Conservation (phyloP, 2,888 invertebrate genomes). For the Sericinus montela region DNA sequence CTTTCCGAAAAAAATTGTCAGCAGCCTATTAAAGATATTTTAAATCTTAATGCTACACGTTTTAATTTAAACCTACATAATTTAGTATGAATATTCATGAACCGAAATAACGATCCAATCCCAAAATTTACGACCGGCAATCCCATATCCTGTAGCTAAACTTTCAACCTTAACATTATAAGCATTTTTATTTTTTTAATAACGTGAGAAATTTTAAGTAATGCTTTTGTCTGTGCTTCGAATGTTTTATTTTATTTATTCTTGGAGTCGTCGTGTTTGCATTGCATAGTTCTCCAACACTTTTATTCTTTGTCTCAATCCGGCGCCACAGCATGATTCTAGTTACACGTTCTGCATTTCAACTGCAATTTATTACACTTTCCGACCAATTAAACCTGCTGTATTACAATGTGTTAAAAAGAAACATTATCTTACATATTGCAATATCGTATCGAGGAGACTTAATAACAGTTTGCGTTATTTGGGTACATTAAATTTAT, state of each 20-base stretch:
- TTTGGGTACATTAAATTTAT: conserved; percentile 9
- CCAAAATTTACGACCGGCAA: conserved; percentile 17
- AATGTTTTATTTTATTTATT: conserved; percentile 12
- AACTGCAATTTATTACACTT: conserved; percentile 16
- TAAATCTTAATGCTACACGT: no score
- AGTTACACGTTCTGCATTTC: conserved; percentile 12
- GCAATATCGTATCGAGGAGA: conserved; percentile 4
- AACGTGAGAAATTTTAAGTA: conserved; percentile 7
- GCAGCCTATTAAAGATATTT: neutral
- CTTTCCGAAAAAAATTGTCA: no score
- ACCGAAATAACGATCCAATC: conserved; percentile 7
- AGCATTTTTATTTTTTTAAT: conserved; percentile 5
- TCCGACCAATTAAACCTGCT: conserved; percentile 18
- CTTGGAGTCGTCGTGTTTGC: conserved; percentile 5
- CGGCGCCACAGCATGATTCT: conserved; percentile 11
- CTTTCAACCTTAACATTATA: conserved; percentile 8
- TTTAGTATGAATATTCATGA: neutral
- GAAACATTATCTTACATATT: conserved; percentile 15
- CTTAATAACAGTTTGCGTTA: conserved; percentile 9
- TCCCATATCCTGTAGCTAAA: conserved; percentile 7
- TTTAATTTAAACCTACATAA: no score
- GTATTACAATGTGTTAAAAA: conserved; percentile 18
- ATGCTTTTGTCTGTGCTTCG: conserved; percentile 13
- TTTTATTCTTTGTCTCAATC: conserved; percentile 17
- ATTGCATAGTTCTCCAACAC: conserved; percentile 17